Evolutionary conservation across 2,888 invertebrate genomes (phyloP).

Genomic region (Lysandra coridon): DNA sequence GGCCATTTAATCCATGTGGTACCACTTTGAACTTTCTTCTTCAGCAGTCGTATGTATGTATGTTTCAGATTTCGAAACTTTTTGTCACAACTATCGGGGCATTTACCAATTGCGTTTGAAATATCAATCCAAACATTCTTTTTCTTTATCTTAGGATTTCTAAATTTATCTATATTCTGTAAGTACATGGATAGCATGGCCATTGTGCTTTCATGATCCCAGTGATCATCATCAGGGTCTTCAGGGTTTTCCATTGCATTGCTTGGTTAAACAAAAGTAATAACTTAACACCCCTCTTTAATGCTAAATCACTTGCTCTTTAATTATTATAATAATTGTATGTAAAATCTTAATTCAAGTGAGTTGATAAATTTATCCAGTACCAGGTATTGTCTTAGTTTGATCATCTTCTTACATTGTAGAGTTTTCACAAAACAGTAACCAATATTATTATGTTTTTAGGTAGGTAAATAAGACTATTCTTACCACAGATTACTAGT

Average conservation of each 20-base stretch:
- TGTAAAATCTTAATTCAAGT: not conserved
- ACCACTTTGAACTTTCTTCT: conserved; percentile 61
- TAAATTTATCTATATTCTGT: conserved; percentile 65
- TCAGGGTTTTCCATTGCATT: conserved; percentile 60
- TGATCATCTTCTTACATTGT: not conserved
- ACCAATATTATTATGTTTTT: too few relatives aligned
- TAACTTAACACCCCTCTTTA: not conserved
- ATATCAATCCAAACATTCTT: conserved; percentile 72
- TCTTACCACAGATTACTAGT: conserved; percentile 47
- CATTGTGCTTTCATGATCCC: conserved; percentile 62
- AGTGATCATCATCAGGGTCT: conserved; percentile 68
- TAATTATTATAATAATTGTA: not conserved
- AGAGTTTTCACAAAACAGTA: not conserved
- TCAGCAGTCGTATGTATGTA: conserved; percentile 67
- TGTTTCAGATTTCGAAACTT: conserved; percentile 73
- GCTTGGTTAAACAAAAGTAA: conserved; percentile 52
- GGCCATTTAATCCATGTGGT: conserved; percentile 66
- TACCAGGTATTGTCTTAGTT: not conserved
- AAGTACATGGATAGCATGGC: conserved; percentile 62
- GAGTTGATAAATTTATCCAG: not conserved
- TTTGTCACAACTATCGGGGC: conserved; percentile 69
- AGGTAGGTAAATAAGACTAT: too few relatives aligned
- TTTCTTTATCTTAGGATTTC: conserved; percentile 71
- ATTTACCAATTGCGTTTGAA: conserved; percentile 59
- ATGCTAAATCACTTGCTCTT: not conserved